These are phyloP conservation scores for Enhydra lutris DNA, from an alignment of 2,113 vertebrate genomes.

Conservation along the genomic window DNA sequence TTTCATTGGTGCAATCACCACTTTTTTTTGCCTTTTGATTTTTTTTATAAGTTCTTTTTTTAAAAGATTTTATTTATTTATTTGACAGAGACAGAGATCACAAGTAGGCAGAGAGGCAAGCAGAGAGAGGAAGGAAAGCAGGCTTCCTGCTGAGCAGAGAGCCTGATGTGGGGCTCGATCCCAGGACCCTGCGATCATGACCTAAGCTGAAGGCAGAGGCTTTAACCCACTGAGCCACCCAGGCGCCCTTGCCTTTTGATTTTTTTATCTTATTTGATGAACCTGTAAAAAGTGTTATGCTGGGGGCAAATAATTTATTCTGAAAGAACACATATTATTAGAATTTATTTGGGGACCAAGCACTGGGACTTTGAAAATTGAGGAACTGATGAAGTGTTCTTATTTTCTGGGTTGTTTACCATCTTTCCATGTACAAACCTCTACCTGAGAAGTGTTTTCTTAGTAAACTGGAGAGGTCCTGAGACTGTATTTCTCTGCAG, in stretches of 20 bases:
- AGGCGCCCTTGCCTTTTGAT: background rate
- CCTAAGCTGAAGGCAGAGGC: too few species aligned
- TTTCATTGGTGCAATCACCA: slow-evolving; percentile 4
- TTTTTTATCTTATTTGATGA: slow-evolving; percentile 32
- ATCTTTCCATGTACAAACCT: background rate
- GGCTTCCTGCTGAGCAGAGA: too few species aligned
- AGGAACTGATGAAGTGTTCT: background rate
- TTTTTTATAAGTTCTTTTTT: background rate
- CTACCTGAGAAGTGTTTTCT: slow-evolving; percentile 1
- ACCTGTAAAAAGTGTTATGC: background rate
- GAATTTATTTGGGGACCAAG: slow-evolving; percentile 32
- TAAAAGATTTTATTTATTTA: too few species aligned
- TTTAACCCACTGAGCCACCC: too few species aligned
- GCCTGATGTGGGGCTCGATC: too few species aligned
- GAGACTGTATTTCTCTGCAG: background rate
- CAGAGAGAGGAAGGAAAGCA: too few species aligned
- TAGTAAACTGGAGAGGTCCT: background rate
- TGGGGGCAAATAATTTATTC: background rate
- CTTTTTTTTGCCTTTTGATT: background rate
- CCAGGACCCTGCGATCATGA: too few species aligned
- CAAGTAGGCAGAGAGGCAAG: too few species aligned
- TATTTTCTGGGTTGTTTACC: slow-evolving; percentile 6
- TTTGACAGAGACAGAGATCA: too few species aligned
- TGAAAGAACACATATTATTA: slow-evolving; percentile 4
- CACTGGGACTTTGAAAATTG: background rate